Evolutionary conservation across 2,797 vertebrate species (phyloP), one percentile per base, ranked within the genome.

Genomic region (Myiotriccus ornatus): DNA sequence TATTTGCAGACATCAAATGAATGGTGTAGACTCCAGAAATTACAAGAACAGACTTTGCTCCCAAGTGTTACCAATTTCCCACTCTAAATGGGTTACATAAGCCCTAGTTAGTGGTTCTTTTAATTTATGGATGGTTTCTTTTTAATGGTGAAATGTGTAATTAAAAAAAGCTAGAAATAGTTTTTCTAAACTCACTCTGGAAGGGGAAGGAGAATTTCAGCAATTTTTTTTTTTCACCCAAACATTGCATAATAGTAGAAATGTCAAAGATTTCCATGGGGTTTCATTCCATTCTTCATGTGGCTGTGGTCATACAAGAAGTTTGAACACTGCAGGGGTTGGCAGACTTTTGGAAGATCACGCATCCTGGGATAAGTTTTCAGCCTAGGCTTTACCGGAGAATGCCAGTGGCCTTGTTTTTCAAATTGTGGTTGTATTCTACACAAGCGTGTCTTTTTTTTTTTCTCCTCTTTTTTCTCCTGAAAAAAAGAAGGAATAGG

Each of bases 111-210:
- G 92, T 90, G 96, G 96, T 96, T 97, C 94, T 92, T 96, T 92
- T 96, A 96, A 96, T 96, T 97, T 97, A 93, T 92, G 89, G 71
- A 93, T 2, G 90, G 89, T 96, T 97, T 87, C 96, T 97, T 97
- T 96, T 96, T 94, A 97, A 97, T 95, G 95, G 95, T 78, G 96
- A 97, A 96, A 97, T 95, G 84, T 95, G 84, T 97, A 98, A 97
- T 98, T 97, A 96, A 79, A 97, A 97, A 97, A 97, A 97, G 96
- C 97, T 96, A 97, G 96, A 98, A 98, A 98, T 97, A 98, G 97
- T 96, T 97, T 95, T 95, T 97, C 96, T 97, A 85, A 96, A 93
- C 95, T 97, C 93, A 53, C 87, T 95, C 96, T 97, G 97, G 96
- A 97, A 95, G 95, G 91, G 95, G 89, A 93, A 96, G 87, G 95